Conservation (phyloP, 2,113 vertebrate species). For the Lates calcarifer region DNA sequence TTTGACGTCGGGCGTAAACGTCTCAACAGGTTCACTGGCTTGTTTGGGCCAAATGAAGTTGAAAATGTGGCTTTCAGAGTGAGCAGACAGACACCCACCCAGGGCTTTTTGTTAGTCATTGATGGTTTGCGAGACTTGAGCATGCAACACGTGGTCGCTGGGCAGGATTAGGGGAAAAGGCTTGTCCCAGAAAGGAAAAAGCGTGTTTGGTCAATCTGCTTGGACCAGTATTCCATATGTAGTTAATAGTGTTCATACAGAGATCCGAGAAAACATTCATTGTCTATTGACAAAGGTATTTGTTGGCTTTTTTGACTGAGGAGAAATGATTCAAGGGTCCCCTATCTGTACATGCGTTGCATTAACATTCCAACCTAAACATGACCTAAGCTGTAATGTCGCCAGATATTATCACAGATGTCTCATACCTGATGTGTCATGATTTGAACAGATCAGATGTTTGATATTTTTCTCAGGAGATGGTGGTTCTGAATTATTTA, state of each 20-base stretch:
- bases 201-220: not conserved
- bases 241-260: not conserved
- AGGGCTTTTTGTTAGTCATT: constrained; percentile 35
- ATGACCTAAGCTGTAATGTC: too few relatives aligned
- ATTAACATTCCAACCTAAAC: not conserved
- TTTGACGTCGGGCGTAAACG: not conserved
- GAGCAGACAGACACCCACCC: not conserved
- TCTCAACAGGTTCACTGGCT: constrained; percentile 11
- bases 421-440: not conserved
- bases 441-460: not conserved
- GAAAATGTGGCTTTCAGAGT: not conserved
- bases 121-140: constrained; percentile 46
- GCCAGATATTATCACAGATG: not conserved
- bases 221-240: not conserved
- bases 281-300: not conserved
- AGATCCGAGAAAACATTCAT: not conserved
- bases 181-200: not conserved
- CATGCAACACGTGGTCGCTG: constrained; percentile 80
- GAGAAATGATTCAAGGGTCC: not conserved
- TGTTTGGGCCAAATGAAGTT: not conserved
- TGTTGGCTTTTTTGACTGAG: not conserved
- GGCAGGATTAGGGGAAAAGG: constrained; percentile 31
- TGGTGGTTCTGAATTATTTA: not conserved
- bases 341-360: not conserved
- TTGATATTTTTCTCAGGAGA: too few relatives aligned